Evolutionary conservation across 2,797 vertebrate species (phyloP).

Genomic region (Chloroceryle inda): DNA sequence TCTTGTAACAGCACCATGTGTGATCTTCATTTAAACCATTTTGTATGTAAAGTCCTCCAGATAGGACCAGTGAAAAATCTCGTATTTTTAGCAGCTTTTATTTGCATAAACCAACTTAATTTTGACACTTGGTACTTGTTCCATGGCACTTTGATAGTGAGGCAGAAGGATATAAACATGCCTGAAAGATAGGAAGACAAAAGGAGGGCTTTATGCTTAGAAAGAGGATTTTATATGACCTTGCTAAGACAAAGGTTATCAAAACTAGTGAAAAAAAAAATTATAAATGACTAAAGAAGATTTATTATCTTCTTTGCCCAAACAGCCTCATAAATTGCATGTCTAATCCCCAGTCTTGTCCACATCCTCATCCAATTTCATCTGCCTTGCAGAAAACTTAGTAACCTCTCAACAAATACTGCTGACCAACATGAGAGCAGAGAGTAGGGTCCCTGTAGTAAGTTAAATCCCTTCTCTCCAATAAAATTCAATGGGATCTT

Average conservation of each 20-base stretch:
- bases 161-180: background rate
- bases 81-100: background rate
- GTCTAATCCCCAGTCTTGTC: background rate
- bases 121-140: background rate
- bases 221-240: background rate
- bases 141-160: background rate
- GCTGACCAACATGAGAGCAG: background rate
- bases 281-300: background rate
- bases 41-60: background rate
- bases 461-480: background rate
- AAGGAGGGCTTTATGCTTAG: background rate
- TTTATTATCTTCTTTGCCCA: background rate
- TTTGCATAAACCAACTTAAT: background rate
- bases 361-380: background rate
- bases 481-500: background rate
- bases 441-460: background rate
- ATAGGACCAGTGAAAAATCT: background rate
- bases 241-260: background rate
- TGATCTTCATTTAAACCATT: background rate
- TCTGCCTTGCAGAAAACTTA: background rate
- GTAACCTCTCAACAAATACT: background rate
- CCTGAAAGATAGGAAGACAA: background rate
- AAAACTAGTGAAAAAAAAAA: background rate
- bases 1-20: background rate
- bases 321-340: background rate